Conservation (phyloP, 2,888 invertebrate genomes). For the Thera britannica region DNA sequence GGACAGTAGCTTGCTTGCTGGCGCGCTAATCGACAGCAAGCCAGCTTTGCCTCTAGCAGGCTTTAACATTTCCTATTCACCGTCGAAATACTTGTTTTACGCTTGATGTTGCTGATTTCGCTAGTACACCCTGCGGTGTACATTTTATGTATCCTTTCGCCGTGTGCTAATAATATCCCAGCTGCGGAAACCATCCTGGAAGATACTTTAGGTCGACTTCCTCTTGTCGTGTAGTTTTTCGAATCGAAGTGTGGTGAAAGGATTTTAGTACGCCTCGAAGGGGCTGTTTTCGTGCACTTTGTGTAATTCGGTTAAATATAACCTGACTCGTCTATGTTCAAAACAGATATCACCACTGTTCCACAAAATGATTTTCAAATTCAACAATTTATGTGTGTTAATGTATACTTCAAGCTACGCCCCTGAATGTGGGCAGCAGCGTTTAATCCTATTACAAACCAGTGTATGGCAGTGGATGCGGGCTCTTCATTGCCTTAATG, state of each 20-base stretch:
- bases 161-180: not conserved
- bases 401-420: slow-evolving; percentile 22
- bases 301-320: too few relatives aligned
- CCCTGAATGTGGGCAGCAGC: slow-evolving; percentile 32
- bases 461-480: slow-evolving; percentile 58
- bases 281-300: too few relatives aligned
- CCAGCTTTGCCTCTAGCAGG: not conserved
- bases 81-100: not conserved
- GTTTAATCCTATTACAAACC: slow-evolving; percentile 40
- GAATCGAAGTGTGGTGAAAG: too few relatives aligned
- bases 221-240: too few relatives aligned
- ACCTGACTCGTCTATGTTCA: too few relatives aligned
- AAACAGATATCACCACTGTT: too few relatives aligned
- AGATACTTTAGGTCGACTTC: not conserved
- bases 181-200: not conserved
- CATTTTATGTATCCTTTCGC: not conserved
- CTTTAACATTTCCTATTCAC: not conserved
- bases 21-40: not conserved
- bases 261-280: too few relatives aligned
- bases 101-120: not conserved
- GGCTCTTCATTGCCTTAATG: slow-evolving; percentile 68
- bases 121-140: not conserved
- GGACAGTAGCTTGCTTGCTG: too few relatives aligned
- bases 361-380: slow-evolving; percentile 1
- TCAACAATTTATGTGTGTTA: slow-evolving; percentile 14